Evolutionary conservation across 2,888 invertebrate species (phyloP).

Genomic region (Lagria hirta): DNA sequence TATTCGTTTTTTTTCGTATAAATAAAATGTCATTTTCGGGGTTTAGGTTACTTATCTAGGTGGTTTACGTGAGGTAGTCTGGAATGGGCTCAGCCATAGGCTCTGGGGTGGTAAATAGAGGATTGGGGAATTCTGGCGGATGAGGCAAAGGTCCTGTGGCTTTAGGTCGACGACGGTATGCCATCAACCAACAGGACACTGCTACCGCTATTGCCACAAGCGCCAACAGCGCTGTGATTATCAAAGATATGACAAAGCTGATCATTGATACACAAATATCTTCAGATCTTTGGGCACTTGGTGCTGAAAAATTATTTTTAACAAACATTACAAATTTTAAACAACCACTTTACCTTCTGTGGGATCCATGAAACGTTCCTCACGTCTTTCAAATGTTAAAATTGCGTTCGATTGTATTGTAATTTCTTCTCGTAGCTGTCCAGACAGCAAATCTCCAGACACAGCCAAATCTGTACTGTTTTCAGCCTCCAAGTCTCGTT

Average conservation of each 20-base stretch:
- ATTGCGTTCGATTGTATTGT: constrained; percentile 91
- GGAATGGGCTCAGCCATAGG: constrained; percentile 80
- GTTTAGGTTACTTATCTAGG: constrained; percentile 13
- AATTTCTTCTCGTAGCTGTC: constrained; percentile 88
- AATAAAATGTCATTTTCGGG: constrained; percentile 24
- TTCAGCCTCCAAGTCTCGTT: constrained; percentile 62
- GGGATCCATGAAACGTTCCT: constrained; percentile 76
- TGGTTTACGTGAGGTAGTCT: constrained; percentile 67
- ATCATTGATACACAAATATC: constrained; percentile 94
- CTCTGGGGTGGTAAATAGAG: constrained; percentile 82
- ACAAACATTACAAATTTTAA: background rate
- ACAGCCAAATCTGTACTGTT: constrained; percentile 62
- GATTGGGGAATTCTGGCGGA: constrained; percentile 94
- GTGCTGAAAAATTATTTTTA: constrained; percentile 53
- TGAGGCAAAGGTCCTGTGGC: constrained; percentile 88
- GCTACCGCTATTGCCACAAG: constrained; percentile 92
- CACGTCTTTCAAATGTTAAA: constrained; percentile 82
- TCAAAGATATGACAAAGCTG: constrained; percentile 87
- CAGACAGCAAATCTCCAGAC: constrained; percentile 63
- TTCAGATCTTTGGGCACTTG: constrained; percentile 63
- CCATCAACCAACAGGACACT: constrained; percentile 94
- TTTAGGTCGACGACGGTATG: constrained; percentile 85
- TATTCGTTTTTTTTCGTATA: constrained; percentile 35
- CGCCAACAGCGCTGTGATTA: constrained; percentile 87
- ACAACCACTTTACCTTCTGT: constrained; percentile 66